A percentile compares a stretch with the other conserved stretches of the same genome.
phyloP scores from a whole-genome alignment of 1,140 invertebrate genomes.

The Liolophura sinensis region DNA sequence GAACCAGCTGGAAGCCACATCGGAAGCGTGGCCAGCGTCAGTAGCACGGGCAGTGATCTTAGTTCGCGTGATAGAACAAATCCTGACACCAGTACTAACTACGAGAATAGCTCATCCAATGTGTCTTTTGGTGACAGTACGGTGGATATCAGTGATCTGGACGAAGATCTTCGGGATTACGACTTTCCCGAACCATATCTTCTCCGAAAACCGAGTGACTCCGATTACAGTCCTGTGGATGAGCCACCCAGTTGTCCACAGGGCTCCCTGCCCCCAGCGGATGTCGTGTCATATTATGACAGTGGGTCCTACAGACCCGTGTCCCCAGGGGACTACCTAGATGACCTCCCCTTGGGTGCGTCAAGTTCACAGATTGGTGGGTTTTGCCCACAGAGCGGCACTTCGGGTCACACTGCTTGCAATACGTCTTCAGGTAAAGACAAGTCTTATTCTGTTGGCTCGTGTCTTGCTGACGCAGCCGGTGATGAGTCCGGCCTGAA shows the following conservation, averaged over 20 bases:
- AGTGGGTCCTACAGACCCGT: constrained; percentile 3
- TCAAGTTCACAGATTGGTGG: background rate
- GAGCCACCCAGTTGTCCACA: background rate
- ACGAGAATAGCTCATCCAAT: too few species aligned
- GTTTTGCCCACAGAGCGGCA: constrained; percentile 6
- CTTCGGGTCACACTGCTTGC: background rate
- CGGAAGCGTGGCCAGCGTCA: too few species aligned
- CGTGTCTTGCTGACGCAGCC: background rate
- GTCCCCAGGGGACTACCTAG: background rate
- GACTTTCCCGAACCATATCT: background rate
- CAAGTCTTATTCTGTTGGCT: background rate
- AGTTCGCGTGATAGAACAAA: too few species aligned
- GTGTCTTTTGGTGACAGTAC: too few species aligned
- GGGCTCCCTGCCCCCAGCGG: background rate
- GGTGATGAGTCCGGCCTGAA: background rate
- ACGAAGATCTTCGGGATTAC: background rate
- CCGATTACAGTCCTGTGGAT: constrained; percentile 5
- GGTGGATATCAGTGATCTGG: background rate
- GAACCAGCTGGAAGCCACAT: too few species aligned
- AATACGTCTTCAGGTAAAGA: too few species aligned
- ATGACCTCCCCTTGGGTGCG: constrained; percentile 19
- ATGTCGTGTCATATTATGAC: background rate
- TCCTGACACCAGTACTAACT: too few species aligned
- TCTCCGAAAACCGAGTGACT: background rate
- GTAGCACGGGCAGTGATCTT: too few species aligned